Evolutionary conservation across 2,113 vertebrate species (phyloP), one percentile per base, ranked within the genome.

Genomic region (Edolisoma coerulescens): DNA sequence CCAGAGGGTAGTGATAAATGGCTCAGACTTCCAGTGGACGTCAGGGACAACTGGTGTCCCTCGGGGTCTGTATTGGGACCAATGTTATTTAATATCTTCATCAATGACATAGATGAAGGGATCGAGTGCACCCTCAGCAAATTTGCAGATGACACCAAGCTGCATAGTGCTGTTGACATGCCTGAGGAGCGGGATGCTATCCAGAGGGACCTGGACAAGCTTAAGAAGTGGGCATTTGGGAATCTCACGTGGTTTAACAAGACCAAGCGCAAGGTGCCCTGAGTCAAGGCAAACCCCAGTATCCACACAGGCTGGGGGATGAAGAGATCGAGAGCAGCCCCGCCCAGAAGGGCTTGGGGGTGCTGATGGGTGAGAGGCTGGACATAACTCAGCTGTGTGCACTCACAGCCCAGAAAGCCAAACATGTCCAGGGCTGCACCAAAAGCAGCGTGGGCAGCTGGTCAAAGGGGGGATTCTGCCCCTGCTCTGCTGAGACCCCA

Each of bases 261-360:
- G 45, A 67, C 9, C 16, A 89, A 17, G n/a, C 18, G n/a, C 39
- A 45, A 89, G 69, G 39, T 68, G 30, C 14, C 30, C 87, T 32
- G 28, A 30, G 17, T 27, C 6, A 19, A 1, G 6, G 61, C 16
- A 60, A 5, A 8, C 3, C 24, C 30, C 13, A 2, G 7, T 32
- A 67, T 22, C n/a, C 53, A 2, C 39, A 53, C 6, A 68, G 26
- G 11, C 14, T 61, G 70, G 24, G 6, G 20, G 4, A 54, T 23
- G 54, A 2, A 35, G 3, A 69, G 47, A 45, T 2, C 0, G 0
- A 61, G 53, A 45, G 39, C 53, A 75, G 77, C 45, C n/a, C 39
- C 68, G 52, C 10, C 17, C 19, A 53, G 44, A 81, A 35, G n/a
- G 33, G 17, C 10, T 15, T 59, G 44, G 11, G 27, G 23, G 3